phyloP scores from a whole-genome alignment of 2,113 vertebrate genomes.

The Enhydra lutris region DNA sequence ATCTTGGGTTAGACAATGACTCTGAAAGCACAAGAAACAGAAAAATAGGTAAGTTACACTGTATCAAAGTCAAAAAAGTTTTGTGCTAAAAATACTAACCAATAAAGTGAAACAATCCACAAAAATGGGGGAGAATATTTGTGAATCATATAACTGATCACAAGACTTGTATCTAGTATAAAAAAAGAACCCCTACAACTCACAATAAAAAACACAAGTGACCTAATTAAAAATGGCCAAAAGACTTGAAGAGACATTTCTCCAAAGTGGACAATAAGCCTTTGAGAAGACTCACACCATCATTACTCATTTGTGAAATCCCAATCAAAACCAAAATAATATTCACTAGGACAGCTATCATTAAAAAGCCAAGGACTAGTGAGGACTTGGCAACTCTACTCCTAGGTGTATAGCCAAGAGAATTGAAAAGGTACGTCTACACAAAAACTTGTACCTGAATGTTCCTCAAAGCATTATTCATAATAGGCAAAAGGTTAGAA shows the following conservation, averaged over 20 bases:
- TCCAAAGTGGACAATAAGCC: background rate
- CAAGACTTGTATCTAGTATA: background rate
- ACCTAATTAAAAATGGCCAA: background rate
- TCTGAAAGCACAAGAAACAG: background rate
- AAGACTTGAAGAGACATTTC: background rate
- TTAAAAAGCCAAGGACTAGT: background rate
- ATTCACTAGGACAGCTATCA: background rate
- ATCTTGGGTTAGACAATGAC: background rate
- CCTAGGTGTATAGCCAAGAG: background rate
- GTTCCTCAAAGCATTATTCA: background rate
- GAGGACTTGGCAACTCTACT: background rate
- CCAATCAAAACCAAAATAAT: background rate
- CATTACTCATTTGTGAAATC: background rate
- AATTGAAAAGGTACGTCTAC: background rate
- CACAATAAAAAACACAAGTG: background rate
- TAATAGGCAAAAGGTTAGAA: background rate
- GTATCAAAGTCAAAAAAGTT: background rate
- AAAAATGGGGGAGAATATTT: background rate
- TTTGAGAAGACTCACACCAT: background rate
- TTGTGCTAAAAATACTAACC: background rate
- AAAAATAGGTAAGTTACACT: background rate
- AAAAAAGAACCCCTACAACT: background rate
- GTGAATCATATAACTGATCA: background rate
- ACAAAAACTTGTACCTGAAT: background rate
- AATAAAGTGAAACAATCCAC: background rate